Conservation (phyloP, 2,888 invertebrate genomes). For the Leuctra nigra region DNA sequence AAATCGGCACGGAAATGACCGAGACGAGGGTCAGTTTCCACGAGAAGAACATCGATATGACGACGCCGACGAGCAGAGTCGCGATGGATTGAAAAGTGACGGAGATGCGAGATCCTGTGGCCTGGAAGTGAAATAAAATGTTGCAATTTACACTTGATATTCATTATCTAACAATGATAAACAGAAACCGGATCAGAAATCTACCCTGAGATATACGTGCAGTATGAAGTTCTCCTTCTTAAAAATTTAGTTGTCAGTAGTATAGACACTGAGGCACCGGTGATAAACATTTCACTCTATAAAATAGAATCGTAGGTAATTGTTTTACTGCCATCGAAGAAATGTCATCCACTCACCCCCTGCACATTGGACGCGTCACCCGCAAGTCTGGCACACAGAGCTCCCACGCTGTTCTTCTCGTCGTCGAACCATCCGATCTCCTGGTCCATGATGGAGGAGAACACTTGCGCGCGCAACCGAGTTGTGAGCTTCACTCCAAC, state of each 20-base stretch:
- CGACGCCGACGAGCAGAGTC: conserved; percentile 55
- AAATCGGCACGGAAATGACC: conserved; percentile 57
- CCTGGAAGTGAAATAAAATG: conserved; percentile 34
- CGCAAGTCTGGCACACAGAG: conserved; percentile 60
- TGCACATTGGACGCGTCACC: conserved; percentile 71
- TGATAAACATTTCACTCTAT: too few species aligned
- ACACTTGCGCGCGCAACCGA: conserved; percentile 37
- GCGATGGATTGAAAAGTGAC: conserved; percentile 60
- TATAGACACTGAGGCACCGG: too few species aligned
- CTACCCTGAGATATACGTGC: too few species aligned
- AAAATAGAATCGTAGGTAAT: too few species aligned
- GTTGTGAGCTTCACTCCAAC: conserved; percentile 44
- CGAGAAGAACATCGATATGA: conserved; percentile 56
- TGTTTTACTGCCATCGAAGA: too few species aligned
- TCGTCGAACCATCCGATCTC: conserved; percentile 71
- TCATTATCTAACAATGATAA: too few species aligned
- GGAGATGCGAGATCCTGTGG: conserved; percentile 63
- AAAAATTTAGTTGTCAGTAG: too few species aligned
- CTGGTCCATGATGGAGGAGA: conserved; percentile 43
- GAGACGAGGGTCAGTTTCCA: conserved; percentile 67
- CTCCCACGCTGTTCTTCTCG: conserved; percentile 59
- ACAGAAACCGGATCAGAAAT: too few species aligned
- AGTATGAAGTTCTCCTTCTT: too few species aligned
- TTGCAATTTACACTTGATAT: too few species aligned
- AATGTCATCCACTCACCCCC: too few species aligned